phyloP scores from a whole-genome alignment of 2,888 invertebrate genomes.

The Lithophane socia region DNA sequence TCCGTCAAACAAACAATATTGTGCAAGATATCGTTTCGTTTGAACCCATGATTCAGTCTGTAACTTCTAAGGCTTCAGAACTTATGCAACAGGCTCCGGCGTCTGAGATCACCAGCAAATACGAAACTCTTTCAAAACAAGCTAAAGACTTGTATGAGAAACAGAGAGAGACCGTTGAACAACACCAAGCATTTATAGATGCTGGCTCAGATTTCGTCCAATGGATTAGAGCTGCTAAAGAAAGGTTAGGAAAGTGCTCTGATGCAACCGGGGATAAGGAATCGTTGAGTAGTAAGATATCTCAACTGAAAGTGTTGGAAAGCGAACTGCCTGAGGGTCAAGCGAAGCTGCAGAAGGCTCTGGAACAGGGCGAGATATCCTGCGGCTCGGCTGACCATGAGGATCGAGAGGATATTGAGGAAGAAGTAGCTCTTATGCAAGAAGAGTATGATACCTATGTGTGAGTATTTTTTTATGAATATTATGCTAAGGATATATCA shows the following conservation, averaged over 20 bases:
- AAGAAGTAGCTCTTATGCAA: constrained; percentile 97
- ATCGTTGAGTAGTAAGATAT: constrained; percentile 95
- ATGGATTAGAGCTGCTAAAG: constrained; percentile 98
- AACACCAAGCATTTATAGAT: constrained; percentile 97
- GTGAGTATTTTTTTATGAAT: constrained; percentile 83
- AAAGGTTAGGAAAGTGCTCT: constrained; percentile 97
- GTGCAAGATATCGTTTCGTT: constrained; percentile 99
- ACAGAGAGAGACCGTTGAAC: constrained; percentile 97
- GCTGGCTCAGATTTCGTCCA: constrained; percentile 97
- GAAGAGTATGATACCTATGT: constrained; percentile 97
- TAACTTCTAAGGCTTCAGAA: constrained; percentile 97
- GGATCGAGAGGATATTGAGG: constrained; percentile 97
- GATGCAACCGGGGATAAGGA: constrained; percentile 98
- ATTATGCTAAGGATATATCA: neutral
- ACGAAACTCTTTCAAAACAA: constrained; percentile 96
- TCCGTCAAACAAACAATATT: constrained; percentile 97
- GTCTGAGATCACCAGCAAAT: constrained; percentile 97
- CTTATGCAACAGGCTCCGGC: constrained; percentile 97
- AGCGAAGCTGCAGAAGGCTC: constrained; percentile 94
- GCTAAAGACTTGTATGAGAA: constrained; percentile 97
- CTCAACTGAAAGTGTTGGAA: constrained; percentile 95
- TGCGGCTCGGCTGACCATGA: constrained; percentile 95
- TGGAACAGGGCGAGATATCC: constrained; percentile 96
- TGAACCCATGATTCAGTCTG: constrained; percentile 99
- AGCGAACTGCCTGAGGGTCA: constrained; percentile 96